These are phyloP conservation scores for Picathartes gymnocephalus DNA, from an alignment of 2,113 vertebrate genomes.

Conservation along the genomic window DNA sequence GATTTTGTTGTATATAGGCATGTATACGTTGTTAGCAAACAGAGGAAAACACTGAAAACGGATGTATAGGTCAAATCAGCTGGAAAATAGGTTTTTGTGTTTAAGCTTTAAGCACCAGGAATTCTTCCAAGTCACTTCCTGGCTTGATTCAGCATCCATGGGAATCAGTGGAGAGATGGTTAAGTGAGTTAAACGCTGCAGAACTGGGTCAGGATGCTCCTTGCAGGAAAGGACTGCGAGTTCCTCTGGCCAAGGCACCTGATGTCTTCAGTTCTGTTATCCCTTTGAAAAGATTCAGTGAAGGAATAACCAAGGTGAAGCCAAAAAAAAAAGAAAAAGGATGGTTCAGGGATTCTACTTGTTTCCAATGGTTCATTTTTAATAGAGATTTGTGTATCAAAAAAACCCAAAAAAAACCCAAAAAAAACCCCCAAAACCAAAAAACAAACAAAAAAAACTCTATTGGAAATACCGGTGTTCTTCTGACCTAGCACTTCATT, in stretches of 20 bases:
- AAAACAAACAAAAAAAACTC: neutral
- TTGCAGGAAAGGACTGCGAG: neutral
- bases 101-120: neutral
- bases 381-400: neutral
- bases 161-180: neutral
- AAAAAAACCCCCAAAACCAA: no score
- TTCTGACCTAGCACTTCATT: constrained; percentile 72
- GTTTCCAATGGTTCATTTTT: neutral
- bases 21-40: neutral
- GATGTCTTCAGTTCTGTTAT: neutral
- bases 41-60: neutral
- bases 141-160: neutral
- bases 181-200: neutral
- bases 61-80: constrained; percentile 38
- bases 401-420: neutral
- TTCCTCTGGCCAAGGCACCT: neutral
- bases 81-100: neutral
- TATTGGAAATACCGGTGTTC: neutral
- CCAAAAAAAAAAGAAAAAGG: neutral
- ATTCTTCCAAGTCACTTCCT: neutral
- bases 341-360: neutral
- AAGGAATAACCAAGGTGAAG: neutral
- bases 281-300: neutral
- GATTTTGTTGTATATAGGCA: neutral
- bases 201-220: neutral